A percentile compares a stretch with the other conserved stretches of the same genome.
phyloP scores from a whole-genome alignment of 2,888 invertebrate species.

The Disparrhopalites patrizii region DNA sequence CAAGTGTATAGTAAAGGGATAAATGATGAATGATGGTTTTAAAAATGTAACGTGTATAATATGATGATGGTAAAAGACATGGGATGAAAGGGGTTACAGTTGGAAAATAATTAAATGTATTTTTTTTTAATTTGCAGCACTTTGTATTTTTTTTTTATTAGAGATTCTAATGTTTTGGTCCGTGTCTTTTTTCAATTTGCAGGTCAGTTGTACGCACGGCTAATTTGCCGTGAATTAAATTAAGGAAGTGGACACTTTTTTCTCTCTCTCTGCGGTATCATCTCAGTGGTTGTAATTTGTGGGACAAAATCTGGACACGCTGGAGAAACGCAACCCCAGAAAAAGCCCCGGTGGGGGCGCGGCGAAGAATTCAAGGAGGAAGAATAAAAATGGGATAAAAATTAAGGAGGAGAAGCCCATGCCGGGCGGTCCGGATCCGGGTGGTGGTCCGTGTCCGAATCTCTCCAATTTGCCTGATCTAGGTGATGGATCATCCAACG shows the following conservation, averaged over 20 bases:
- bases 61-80: too few relatives aligned
- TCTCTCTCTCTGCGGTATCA: too few relatives aligned
- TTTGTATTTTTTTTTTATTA: not conserved
- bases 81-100: too few relatives aligned
- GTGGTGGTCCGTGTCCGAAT: slow-evolving; percentile 41
- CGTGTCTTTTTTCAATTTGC: not conserved
- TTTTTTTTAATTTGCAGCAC: slow-evolving; percentile 7
- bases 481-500: slow-evolving; percentile 37
- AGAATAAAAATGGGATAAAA: slow-evolving; percentile 48
- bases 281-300: not conserved
- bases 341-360: slow-evolving; percentile 46
- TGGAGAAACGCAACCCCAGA: slow-evolving; percentile 41
- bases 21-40: too few relatives aligned
- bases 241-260: not conserved
- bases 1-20: too few relatives aligned
- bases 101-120: too few relatives aligned
- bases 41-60: too few relatives aligned
- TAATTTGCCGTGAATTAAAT: not conserved
- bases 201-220: slow-evolving; percentile 6
- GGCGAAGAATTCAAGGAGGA: slow-evolving; percentile 44
- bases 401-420: slow-evolving; percentile 46
- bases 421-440: slow-evolving; percentile 33
- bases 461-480: slow-evolving; percentile 39
- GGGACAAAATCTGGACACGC: slow-evolving; percentile 27
- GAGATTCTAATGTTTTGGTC: too few relatives aligned